Conservation (phyloP, 2,888 invertebrate species). For the Drosophila buzzatii region DNA sequence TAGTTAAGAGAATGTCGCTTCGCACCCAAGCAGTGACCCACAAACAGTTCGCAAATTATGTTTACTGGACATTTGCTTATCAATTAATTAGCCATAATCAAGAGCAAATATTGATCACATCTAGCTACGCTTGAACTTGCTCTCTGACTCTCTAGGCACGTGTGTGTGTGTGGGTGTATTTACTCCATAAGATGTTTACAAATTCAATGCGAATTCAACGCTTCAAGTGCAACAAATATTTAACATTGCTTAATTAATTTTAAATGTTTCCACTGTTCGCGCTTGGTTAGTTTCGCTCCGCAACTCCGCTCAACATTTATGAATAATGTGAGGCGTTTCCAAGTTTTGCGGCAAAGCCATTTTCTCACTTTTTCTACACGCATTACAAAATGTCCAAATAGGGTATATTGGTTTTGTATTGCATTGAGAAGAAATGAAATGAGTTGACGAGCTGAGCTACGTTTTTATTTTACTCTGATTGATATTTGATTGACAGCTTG, state of each 20-base stretch:
- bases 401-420: neutral
- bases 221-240: conserved; percentile 73
- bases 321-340: conserved; percentile 76
- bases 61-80: conserved; percentile 71
- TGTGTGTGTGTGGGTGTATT: neutral
- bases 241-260: conserved; percentile 73
- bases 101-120: conserved; percentile 62
- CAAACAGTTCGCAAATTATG: conserved; percentile 45
- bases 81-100: conserved; percentile 75
- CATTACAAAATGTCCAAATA: neutral
- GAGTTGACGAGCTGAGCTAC: too few relatives aligned
- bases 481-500: too few relatives aligned
- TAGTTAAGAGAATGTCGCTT: conserved; percentile 6
- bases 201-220: conserved; percentile 67
- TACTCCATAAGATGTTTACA: conserved; percentile 57
- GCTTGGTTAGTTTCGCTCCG: conserved; percentile 23
- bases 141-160: neutral
- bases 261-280: conserved; percentile 47
- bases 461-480: too few relatives aligned
- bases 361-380: conserved; percentile 6
- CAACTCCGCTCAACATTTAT: conserved; percentile 56
- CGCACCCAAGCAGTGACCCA: neutral
- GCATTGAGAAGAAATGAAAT: neutral
- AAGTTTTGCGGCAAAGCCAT: conserved; percentile 63
- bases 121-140: neutral